Base-by-base conservation (phyloP, 2,113 vertebrate species). In the Stigmatopora nigra region DNA sequence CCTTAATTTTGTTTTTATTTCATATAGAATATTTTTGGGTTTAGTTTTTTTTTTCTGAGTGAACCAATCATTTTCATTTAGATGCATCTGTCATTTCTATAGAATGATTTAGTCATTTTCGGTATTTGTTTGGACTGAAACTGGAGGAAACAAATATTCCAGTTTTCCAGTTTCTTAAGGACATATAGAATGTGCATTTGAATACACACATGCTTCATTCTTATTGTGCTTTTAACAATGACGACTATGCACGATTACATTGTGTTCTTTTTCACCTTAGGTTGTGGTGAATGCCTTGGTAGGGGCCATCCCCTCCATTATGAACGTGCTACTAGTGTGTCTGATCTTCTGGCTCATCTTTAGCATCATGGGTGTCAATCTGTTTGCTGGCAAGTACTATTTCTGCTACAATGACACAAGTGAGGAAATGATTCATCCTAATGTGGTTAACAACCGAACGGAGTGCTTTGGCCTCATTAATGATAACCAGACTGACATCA, bases 261-360 rank as follows among this genome's bases (percentile, higher is more conserved):
- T 7, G 8, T 57, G 55, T 36, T 31, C n/a, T 44, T 77, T 52
- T 77, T 65, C 53, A 67, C 71, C 52, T 53, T 71, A 99, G 97
- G 97, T 99, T 84, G 97, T 99, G 86, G 97, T 99, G 87, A 98
- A 99, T 41, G 97, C 97, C 88, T 89, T 99, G 93, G 97, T 99
- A 89, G 97, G 97, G 35, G 97, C 97, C 72, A 99, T 99, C 82
- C 97, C 97, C 87, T 99, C 97, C 91, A 99, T 98, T 91, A 98
- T 98, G 96, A 99, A 98, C 83, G 97, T 99, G 81, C 91, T 99
- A 89, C 93, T 99, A 91, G 97, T 99, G 90, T 99, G 97, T 91
- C 93, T 99, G 89, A 99, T 99, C 91, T 99, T 99, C 93, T 99
- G 97, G 97, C 95, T 99, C 86, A 98, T 99, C 94, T 98, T 99